Percentiles rank a stretch among this genome's conserved stretches.
Conservation (phyloP, 2,113 vertebrate species). For the Brachyhypopomus occidentalis region DNA sequence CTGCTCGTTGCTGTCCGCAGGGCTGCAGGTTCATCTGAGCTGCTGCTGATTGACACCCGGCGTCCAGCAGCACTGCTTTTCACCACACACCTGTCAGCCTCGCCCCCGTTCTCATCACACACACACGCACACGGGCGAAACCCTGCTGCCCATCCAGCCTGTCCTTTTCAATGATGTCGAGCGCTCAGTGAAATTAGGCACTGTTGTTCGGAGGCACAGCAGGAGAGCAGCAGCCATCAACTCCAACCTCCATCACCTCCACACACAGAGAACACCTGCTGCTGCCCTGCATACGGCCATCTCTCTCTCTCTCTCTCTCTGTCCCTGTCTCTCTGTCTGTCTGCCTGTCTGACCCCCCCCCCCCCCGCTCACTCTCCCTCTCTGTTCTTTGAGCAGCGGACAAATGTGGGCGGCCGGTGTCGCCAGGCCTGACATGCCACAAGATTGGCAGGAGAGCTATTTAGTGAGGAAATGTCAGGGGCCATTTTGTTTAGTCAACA, state of each 20-base stretch:
- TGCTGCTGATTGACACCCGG: constrained; percentile 28
- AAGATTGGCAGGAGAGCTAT: constrained; percentile 55
- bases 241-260: constrained; percentile 44
- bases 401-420: constrained; percentile 34
- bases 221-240: constrained; percentile 46
- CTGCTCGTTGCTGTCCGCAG: neutral
- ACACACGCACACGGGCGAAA: constrained; percentile 19
- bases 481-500: constrained; percentile 57
- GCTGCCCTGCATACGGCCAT: constrained; percentile 25
- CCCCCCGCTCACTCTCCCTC: neutral
- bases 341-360: neutral
- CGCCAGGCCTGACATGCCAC: constrained; percentile 43
- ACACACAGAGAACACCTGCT: constrained; percentile 45
- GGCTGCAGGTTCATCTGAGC: constrained; percentile 30
- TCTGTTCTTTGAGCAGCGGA: constrained; percentile 37
- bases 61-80: constrained; percentile 41
- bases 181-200: constrained; percentile 44
- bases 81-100: constrained; percentile 40
- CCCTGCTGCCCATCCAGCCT: constrained; percentile 46
- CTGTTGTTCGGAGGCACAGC: constrained; percentile 44
- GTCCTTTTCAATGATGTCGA: constrained; percentile 48
- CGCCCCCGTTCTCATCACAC: constrained; percentile 28
- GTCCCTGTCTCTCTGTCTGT: neutral
- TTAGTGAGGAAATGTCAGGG: constrained; percentile 52
- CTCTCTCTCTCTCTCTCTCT: neutral